Evolutionary conservation across 2,113 vertebrate species (phyloP).

Genomic region (Panurus biarmicus): DNA sequence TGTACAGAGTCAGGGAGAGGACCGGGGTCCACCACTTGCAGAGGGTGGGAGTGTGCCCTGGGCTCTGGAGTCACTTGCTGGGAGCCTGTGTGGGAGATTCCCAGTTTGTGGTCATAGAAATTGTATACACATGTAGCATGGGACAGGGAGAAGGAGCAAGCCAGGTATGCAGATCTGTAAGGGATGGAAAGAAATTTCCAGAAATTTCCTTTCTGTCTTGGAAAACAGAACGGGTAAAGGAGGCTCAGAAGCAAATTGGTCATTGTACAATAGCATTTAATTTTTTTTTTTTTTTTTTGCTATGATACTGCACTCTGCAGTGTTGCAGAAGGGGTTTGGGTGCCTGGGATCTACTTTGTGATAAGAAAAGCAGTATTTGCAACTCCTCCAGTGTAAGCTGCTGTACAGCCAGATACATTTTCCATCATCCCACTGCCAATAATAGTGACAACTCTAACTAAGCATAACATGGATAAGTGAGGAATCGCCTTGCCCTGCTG

Average conservation of each 20-base stretch:
- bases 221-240: not conserved
- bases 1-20: not conserved
- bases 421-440: not conserved
- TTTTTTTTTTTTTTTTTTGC: accelerated
- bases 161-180: not conserved
- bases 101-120: not conserved
- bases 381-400: not conserved
- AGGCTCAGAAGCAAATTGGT: not conserved
- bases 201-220: too few species aligned
- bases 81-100: not conserved
- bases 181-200: not conserved
- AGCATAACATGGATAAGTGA: accelerated
- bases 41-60: conserved; percentile 13
- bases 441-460: not conserved
- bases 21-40: not conserved
- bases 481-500: not conserved
- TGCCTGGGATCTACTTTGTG: not conserved
- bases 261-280: not conserved
- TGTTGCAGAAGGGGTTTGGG: not conserved
- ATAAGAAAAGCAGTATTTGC: not conserved
- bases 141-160: not conserved
- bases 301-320: not conserved
- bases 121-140: accelerated
- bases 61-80: not conserved
- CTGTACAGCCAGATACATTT: not conserved